Evolutionary conservation across 1,140 invertebrate genomes (phyloP).

Genomic region (Diorhabda carinulata): DNA sequence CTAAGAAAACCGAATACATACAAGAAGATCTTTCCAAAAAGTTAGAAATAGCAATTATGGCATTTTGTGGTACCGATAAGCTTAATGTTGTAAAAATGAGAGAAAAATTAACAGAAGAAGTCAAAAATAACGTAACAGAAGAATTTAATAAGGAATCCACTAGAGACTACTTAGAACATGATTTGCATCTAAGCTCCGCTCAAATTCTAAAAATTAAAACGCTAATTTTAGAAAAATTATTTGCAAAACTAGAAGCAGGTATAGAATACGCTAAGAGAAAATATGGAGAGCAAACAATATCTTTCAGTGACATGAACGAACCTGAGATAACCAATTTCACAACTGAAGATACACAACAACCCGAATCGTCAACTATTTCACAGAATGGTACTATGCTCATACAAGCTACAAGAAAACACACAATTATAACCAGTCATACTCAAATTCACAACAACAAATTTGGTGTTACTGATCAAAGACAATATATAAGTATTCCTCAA

Average conservation of each 20-base stretch:
- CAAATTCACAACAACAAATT: background rate
- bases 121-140: background rate
- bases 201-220: background rate
- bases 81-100: background rate
- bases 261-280: background rate
- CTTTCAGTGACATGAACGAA: background rate
- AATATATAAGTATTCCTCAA: background rate
- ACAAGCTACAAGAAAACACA: background rate
- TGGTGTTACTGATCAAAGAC: slow-evolving; percentile 4
- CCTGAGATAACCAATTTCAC: background rate
- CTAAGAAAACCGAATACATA: background rate
- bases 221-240: background rate
- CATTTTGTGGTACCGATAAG: background rate
- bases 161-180: background rate
- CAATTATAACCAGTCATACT: background rate
- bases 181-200: background rate
- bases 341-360: background rate
- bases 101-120: background rate
- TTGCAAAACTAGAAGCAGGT: slow-evolving; percentile 3
- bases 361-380: background rate
- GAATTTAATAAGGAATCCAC: background rate
- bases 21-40: background rate
- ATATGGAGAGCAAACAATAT: background rate
- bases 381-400: background rate
- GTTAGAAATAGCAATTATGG: background rate